Evolutionary conservation across 2,797 vertebrate genomes (phyloP).

Genomic region (Limosa lapponica): DNA sequence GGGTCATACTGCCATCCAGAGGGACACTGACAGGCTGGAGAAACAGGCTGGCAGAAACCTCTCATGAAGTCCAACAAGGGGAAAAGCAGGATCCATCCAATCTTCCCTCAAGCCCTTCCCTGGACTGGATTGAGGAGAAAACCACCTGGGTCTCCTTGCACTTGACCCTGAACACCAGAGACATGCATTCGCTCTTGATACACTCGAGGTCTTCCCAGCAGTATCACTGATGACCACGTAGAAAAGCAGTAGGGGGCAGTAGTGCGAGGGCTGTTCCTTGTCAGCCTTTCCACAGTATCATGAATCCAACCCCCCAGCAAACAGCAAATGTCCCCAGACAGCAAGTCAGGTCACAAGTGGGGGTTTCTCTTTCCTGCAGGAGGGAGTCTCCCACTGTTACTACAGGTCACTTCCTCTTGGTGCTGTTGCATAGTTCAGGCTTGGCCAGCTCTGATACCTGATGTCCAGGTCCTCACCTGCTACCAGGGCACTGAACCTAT

Average conservation of each 20-base stretch:
- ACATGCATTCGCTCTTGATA: not conserved
- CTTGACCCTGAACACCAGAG: not conserved
- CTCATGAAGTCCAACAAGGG: not conserved
- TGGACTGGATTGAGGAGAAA: not conserved
- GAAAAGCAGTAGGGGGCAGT: not conserved
- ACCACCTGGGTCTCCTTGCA: not conserved
- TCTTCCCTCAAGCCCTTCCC: not conserved
- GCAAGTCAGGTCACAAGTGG: rapidly evolving
- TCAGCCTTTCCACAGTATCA: not conserved
- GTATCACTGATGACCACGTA: not conserved
- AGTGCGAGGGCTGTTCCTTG: not conserved
- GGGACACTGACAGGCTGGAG: no score
- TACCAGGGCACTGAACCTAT: not conserved
- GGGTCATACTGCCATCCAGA: not conserved
- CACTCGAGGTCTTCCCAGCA: not conserved
- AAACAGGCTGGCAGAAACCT: not conserved
- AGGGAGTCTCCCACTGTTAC: not conserved
- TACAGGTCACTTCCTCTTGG: rapidly evolving
- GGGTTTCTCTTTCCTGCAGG: not conserved
- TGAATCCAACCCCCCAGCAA: not conserved
- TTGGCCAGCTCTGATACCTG: not conserved
- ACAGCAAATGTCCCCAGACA: not conserved
- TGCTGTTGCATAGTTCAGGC: not conserved
- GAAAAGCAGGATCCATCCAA: not conserved
- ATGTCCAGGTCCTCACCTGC: not conserved